phyloP scores from a whole-genome alignment of 2,797 vertebrate species.

The Acipenser ruthenus region DNA sequence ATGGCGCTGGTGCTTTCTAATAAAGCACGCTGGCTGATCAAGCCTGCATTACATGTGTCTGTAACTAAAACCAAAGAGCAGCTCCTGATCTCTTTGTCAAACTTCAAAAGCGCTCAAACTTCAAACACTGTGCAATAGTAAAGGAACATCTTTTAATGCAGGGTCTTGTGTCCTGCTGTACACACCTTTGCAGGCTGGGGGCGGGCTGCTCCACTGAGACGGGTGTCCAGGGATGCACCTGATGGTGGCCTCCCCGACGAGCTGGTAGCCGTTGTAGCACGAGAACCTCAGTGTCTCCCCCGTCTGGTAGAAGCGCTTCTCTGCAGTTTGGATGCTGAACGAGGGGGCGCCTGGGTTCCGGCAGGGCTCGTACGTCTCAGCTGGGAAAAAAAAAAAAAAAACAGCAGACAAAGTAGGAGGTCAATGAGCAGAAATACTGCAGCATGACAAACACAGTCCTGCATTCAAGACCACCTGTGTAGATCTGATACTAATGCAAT shows the following conservation, averaged over 20 bases:
- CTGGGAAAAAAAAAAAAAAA: slow-evolving; percentile 41
- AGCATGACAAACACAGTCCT: no score
- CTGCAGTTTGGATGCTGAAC: slow-evolving; percentile 69
- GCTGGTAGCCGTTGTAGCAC: slow-evolving; percentile 66
- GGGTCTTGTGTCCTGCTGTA: not conserved
- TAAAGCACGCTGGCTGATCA: no score
- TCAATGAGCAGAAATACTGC: not conserved
- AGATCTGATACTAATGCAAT: no score
- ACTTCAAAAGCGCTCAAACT: no score
- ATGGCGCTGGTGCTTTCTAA: no score
- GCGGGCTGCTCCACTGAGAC: slow-evolving; percentile 79
- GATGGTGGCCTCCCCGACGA: slow-evolving; percentile 75
- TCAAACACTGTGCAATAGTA: no score
- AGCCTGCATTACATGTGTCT: no score
- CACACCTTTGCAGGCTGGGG: slow-evolving; percentile 81
- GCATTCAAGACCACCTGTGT: no score
- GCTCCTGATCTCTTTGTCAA: no score
- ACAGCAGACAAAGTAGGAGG: not conserved
- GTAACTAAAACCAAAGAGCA: no score
- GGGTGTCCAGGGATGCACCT: slow-evolving; percentile 82
- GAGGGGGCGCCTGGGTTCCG: slow-evolving; percentile 72
- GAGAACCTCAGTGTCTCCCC: slow-evolving; percentile 76
- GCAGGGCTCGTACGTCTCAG: slow-evolving; percentile 76
- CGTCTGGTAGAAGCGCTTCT: slow-evolving; percentile 67
- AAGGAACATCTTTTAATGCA: no score